A percentile compares a stretch with the other conserved stretches of the same genome.
Evolutionary conservation across 2,888 invertebrate genomes (phyloP).

Genomic region (Lacanobia oleracea): DNA sequence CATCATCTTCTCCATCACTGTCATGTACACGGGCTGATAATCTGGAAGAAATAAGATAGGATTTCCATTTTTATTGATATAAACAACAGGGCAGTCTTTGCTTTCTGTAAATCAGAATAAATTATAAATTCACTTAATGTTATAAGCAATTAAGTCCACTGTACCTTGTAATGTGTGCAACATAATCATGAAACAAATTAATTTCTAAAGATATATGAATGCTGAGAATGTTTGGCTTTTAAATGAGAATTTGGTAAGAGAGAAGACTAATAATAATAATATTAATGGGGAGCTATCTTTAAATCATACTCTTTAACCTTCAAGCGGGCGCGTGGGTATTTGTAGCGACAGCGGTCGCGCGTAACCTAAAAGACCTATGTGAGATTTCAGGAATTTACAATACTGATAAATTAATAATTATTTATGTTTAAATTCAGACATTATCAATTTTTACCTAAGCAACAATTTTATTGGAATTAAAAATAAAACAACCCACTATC

Average conservation of each 20-base stretch:
- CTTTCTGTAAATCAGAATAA: neutral
- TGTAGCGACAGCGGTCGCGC: too few relatives aligned
- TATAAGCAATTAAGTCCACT: neutral
- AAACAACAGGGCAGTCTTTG: neutral
- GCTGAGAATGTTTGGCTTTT: neutral
- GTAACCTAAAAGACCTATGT: too few relatives aligned
- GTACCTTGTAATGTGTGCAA: neutral
- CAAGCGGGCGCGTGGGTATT: too few relatives aligned
- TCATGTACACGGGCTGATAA: conserved; percentile 85
- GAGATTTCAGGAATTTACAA: too few relatives aligned
- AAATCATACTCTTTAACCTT: too few relatives aligned
- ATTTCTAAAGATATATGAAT: conserved; percentile 1
- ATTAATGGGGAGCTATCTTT: neutral
- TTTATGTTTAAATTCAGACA: too few relatives aligned
- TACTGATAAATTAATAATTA: too few relatives aligned
- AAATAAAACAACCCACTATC: too few relatives aligned
- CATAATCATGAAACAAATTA: neutral
- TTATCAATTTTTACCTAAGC: too few relatives aligned
- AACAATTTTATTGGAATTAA: too few relatives aligned
- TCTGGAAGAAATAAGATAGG: conserved; percentile 64
- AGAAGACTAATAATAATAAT: neutral
- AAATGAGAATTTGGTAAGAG: neutral
- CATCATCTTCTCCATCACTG: conserved; percentile 88
- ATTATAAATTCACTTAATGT: neutral
- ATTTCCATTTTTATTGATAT: neutral